Conservation (phyloP, 2,888 invertebrate species). For the Lordiphosa andalusiaca region DNA sequence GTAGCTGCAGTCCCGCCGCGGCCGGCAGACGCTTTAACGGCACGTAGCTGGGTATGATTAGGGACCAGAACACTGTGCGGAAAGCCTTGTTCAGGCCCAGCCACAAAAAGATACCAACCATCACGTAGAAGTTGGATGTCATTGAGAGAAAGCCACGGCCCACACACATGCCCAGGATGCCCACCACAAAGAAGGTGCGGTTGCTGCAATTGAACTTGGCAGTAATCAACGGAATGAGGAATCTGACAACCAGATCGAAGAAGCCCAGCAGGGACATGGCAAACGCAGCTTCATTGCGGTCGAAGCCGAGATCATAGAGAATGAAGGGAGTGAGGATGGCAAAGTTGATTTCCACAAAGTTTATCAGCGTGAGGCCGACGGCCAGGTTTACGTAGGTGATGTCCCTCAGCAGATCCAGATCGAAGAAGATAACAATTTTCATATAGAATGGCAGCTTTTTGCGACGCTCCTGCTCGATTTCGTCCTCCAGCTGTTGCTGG, state of each 20-base stretch:
- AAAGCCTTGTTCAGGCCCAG: constrained; percentile 87
- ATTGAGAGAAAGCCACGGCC: constrained; percentile 83
- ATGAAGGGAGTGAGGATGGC: constrained; percentile 88
- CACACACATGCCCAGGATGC: constrained; percentile 85
- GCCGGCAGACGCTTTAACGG: constrained; percentile 86
- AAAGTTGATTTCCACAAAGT: constrained; percentile 87
- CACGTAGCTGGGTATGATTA: constrained; percentile 87
- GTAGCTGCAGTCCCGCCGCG: constrained; percentile 86
- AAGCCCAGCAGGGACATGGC: constrained; percentile 87
- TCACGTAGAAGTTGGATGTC: constrained; percentile 82
- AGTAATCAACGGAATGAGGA: constrained; percentile 85
- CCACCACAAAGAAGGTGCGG: constrained; percentile 85
- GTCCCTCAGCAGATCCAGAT: constrained; percentile 86
- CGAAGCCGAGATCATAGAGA: constrained; percentile 84
- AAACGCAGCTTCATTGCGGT: constrained; percentile 82
- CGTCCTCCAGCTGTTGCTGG: constrained; percentile 53
- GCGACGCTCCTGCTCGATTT: constrained; percentile 51
- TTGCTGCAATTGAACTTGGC: constrained; percentile 86
- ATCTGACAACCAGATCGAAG: constrained; percentile 84
- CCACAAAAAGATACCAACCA: constrained; percentile 83
- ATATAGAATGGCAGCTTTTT: constrained; percentile 81
- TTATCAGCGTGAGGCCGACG: constrained; percentile 86
- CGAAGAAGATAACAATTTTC: constrained; percentile 85
- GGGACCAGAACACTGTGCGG: constrained; percentile 86
- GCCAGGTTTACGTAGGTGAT: constrained; percentile 86